A percentile compares a stretch with the other conserved stretches of the same genome.
phyloP scores from a whole-genome alignment of 2,888 invertebrate species.

The Cantharis rufa region DNA sequence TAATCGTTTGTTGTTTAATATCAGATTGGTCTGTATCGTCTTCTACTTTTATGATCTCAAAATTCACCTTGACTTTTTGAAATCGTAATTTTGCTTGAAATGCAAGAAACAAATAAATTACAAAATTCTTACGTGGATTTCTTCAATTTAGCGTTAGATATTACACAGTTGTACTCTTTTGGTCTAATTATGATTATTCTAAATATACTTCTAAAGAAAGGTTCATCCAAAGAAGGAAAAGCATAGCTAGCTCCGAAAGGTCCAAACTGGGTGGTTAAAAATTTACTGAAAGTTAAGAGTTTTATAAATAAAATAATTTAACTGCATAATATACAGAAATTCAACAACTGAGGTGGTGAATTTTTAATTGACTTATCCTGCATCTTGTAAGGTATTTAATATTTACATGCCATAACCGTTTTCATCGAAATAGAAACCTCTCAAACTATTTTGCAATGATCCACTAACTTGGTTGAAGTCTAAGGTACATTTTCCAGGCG shows the following conservation, averaged over 20 bases:
- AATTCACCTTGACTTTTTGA: too few relatives aligned
- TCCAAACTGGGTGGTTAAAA: background rate
- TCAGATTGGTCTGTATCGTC: too few relatives aligned
- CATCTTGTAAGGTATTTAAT: too few relatives aligned
- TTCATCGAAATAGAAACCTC: background rate
- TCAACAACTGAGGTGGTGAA: too few relatives aligned
- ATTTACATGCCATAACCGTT: background rate
- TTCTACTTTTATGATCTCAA: too few relatives aligned
- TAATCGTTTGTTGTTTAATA: too few relatives aligned
- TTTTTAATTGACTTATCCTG: too few relatives aligned
- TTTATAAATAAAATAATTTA: background rate
- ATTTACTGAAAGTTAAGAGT: background rate
- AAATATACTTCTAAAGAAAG: background rate
- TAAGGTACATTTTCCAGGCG: background rate
- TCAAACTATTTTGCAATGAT: background rate
- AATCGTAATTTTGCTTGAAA: background rate
- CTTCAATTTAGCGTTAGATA: background rate
- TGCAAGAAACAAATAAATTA: too few relatives aligned
- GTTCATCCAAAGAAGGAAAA: background rate
- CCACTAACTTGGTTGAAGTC: background rate
- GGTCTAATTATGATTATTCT: background rate
- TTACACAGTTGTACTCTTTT: background rate
- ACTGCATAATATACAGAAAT: too few relatives aligned
- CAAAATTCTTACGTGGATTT: background rate
- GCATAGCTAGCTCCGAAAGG: background rate